phyloP scores from a whole-genome alignment of 2,888 invertebrate species.

The Amitus sp. region DNA sequence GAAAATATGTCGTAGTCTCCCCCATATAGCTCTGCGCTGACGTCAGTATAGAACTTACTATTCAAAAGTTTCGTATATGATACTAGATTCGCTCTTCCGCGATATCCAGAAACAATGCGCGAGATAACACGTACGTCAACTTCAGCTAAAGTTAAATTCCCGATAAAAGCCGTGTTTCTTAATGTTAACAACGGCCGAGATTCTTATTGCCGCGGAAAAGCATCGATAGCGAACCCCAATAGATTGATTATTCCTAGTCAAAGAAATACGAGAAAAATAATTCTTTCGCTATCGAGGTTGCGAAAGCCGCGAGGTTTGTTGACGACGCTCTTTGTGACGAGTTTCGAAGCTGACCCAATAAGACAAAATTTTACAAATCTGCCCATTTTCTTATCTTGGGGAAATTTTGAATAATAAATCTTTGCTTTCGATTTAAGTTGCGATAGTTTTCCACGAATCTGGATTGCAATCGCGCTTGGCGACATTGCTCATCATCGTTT shows the following conservation, averaged over 20 bases:
- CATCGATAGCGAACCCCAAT: neutral
- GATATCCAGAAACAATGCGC: neutral
- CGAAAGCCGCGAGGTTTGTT: neutral
- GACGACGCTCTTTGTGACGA: neutral
- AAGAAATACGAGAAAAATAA: neutral
- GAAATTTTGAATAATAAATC: no score
- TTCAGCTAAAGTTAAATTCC: neutral
- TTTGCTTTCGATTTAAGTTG: no score
- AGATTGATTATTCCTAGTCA: neutral
- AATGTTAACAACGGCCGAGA: neutral
- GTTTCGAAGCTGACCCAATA: neutral
- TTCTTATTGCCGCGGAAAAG: neutral
- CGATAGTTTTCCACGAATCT: no score
- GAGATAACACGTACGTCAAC: neutral
- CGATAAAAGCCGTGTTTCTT: neutral
- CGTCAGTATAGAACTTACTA: no score
- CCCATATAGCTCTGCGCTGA: no score
- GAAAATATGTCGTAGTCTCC: no score
- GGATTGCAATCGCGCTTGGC: no score
- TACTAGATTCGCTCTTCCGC: no score
- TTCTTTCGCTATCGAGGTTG: neutral
- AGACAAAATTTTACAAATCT: neutral
- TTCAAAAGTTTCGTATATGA: no score
- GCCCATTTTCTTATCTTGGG: no score
- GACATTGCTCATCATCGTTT: constrained; percentile 4